Evolutionary conservation across 1,140 invertebrate genomes (phyloP), one percentile per base, ranked within the genome.

Genomic region (Camponotus floridanus): DNA sequence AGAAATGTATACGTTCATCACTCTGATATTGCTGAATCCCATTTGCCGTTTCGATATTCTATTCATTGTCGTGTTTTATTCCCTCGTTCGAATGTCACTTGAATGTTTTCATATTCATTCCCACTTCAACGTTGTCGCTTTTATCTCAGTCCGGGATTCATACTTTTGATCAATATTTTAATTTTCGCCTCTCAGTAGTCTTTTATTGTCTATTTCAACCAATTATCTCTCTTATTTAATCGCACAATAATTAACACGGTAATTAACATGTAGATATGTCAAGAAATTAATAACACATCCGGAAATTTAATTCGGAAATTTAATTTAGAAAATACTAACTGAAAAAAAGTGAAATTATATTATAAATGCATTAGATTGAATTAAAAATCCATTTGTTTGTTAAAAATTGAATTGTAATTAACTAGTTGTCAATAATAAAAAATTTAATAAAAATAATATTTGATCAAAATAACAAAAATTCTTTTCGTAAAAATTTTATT

Each of bases 1-100:
- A 59, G 31, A 83, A 83, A 61, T 74, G 55, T 55, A 48, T 83
- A 74, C 68, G 33, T 59, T 61, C 9, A 48, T 62, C 79, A 26
- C 61, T 45, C 48, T 61, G 68, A 83, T 80, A 74, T 74, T n/a
- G 68, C 68, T 45, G 31, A 83, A 83, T 73, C 79, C 79, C 68
- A 83, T 83, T 83, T 83, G 68, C 68, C 68, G 57, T 15, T 61
- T 73, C 79, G 79, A 74, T 68, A 73, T 70, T 73, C 68, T 57
- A 83, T 74, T 83, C 68, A 83, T 83, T 55, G 68, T 74, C 55
- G 31, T 57, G 57, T 61, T 83, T 83, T 62, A 83, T 57, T 70
- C 5, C 57, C 68, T 48, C 55, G 18, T n/a, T 4, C 42, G 39
- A 73, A 73, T 11, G 51, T 83, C 68, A 73, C 42, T 71, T 55